A percentile compares a stretch with the other conserved stretches of the same genome.
These are phyloP conservation scores for Helostoma temminkii DNA, from an alignment of 2,797 vertebrate species.

Conservation along the genomic window DNA sequence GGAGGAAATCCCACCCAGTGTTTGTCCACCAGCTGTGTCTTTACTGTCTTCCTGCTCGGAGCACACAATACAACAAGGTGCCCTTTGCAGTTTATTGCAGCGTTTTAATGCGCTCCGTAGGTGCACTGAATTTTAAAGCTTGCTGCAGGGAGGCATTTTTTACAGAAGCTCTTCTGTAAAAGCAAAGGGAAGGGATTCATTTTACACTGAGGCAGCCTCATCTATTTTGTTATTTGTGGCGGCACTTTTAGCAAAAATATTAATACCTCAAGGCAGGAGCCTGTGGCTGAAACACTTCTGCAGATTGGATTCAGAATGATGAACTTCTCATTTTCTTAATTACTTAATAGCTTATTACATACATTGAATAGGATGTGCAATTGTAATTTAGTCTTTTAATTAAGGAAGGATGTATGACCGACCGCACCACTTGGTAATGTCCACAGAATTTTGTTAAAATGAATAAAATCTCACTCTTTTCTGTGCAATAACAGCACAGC, in stretches of 20 bases:
- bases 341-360: conserved; percentile 54
- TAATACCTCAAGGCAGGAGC: conserved; percentile 54
- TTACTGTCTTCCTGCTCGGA: conserved; percentile 77
- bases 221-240: conserved; percentile 60
- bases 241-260: conserved; percentile 47
- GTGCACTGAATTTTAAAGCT: conserved; percentile 59
- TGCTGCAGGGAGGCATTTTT: conserved; percentile 29
- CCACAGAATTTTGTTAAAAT: not conserved
- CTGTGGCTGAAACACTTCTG: conserved; percentile 46
- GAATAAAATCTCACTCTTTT: not conserved
- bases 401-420: conserved; percentile 11
- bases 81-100: conserved; percentile 64
- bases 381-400: conserved; percentile 18
- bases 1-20: conserved; percentile 83
- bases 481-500: not conserved
- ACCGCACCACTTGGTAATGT: not conserved
- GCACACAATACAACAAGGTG: conserved; percentile 72
- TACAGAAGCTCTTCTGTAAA: conserved; percentile 6
- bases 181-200: conserved; percentile 20
- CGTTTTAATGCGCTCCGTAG: conserved; percentile 46
- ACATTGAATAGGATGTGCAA: conserved; percentile 16
- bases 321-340: conserved; percentile 57
- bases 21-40: conserved; percentile 76
- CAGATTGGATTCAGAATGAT: conserved; percentile 39
- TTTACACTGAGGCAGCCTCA: conserved; percentile 39